phyloP scores from a whole-genome alignment of 2,113 vertebrate genomes.

The Callopanchax toddi region DNA sequence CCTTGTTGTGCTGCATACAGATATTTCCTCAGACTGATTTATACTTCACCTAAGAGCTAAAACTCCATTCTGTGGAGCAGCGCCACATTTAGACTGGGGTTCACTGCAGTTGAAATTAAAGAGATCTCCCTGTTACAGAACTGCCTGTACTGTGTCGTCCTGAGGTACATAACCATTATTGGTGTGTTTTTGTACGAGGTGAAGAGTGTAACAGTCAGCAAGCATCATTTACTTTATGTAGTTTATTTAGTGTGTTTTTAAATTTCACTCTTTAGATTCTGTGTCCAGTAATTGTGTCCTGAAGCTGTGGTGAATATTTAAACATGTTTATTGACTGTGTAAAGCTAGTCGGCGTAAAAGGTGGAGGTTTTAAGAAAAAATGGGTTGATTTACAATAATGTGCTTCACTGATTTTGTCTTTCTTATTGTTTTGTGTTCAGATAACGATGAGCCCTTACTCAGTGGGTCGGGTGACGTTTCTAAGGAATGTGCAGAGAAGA shows the following conservation, averaged over 20 bases:
- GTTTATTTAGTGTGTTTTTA: too few species aligned
- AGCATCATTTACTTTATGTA: neutral
- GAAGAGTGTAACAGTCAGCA: neutral
- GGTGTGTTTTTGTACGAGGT: neutral
- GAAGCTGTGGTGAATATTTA: neutral
- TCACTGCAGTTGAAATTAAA: constrained; percentile 1
- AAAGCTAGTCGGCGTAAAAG: neutral
- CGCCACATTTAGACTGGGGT: constrained; percentile 20
- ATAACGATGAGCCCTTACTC: constrained; percentile 96
- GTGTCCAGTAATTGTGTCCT: neutral
- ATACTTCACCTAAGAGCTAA: neutral
- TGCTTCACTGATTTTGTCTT: neutral
- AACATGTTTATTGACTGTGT: neutral
- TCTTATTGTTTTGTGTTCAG: constrained; percentile 70
- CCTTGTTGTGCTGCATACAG: neutral
- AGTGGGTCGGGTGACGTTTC: constrained; percentile 98
- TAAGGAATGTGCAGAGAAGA: constrained; percentile 98
- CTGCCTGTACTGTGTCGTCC: constrained; percentile 32
- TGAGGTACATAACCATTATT: constrained; percentile 2
- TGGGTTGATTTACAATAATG: neutral
- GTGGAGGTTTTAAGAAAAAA: neutral
- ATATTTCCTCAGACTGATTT: neutral
- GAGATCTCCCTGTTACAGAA: constrained; percentile 37
- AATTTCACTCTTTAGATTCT: too few species aligned
- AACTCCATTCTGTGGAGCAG: neutral